Conservation (phyloP, 2,797 vertebrate species). For the Ctenopoma kingsleyae region DNA sequence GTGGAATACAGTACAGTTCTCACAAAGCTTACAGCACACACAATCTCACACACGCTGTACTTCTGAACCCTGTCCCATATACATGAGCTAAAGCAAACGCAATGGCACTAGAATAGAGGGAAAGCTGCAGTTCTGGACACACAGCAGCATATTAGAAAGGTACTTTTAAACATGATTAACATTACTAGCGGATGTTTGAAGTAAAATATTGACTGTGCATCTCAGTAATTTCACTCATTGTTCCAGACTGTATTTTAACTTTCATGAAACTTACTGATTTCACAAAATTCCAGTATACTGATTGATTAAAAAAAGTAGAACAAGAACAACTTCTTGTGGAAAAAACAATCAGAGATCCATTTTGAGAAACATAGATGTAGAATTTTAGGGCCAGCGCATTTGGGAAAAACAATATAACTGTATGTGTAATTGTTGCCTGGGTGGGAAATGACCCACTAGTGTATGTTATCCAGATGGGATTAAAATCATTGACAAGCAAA, state of each 20-base stretch:
- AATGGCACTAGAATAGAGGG: not conserved
- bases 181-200: not conserved
- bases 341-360: no score
- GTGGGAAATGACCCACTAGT: not conserved
- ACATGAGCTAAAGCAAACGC: not conserved
- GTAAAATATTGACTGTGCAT: no score
- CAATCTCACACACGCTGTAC: not conserved
- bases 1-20: conserved; percentile 18
- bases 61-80: not conserved
- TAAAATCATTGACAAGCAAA: not conserved
- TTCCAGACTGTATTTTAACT: no score
- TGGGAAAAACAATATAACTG: not conserved
- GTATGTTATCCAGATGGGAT: not conserved
- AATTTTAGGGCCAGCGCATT: not conserved
- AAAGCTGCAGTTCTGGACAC: not conserved
- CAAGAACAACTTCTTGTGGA: not conserved
- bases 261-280: no score
- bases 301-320: not conserved
- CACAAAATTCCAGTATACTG: not conserved
- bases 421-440: not conserved
- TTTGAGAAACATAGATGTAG: no score
- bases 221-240: no score
- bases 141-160: not conserved
- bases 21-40: conserved; percentile 10
- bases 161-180: not conserved